Percentiles rank a stretch among this genome's conserved stretches.
Conservation (phyloP, 2,888 invertebrate species). For the Andrena trimmerana region DNA sequence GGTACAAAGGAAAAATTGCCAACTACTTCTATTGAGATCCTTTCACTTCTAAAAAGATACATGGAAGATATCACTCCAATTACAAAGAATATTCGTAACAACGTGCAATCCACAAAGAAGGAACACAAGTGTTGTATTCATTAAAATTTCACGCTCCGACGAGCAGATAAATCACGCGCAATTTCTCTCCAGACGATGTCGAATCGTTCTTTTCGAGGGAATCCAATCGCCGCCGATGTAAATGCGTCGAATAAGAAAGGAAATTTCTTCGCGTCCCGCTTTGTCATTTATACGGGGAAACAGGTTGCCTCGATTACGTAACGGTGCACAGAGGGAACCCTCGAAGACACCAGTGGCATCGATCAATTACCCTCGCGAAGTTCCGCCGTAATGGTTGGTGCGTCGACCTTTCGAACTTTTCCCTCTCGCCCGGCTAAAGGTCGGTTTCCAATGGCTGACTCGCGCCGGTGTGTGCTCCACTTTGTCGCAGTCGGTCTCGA, state of each 20-base stretch:
- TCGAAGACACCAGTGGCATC: slow-evolving; percentile 16
- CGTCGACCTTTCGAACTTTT: slow-evolving; percentile 64
- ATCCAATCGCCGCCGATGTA: neutral
- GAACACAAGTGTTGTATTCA: neutral
- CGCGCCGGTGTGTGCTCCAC: slow-evolving; percentile 56
- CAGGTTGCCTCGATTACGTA: slow-evolving; percentile 1
- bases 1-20: no score
- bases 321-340: slow-evolving; percentile 5
- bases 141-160: neutral
- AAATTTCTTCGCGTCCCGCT: neutral
- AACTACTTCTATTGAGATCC: no score
- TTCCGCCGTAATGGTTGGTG: slow-evolving; percentile 28
- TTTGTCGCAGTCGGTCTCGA: slow-evolving; percentile 68
- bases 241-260: no score
- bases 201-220: neutral
- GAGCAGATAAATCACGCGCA: neutral
- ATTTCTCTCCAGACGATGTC: neutral
- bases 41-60: no score
- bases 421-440: slow-evolving; percentile 18
- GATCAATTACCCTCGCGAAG: slow-evolving; percentile 16
- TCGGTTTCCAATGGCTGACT: slow-evolving; percentile 48
- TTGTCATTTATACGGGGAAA: neutral
- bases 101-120: neutral
- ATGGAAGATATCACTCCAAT: neutral
- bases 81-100: neutral